Evolutionary conservation across 2,797 vertebrate species (phyloP).

Genomic region (Mormyrops boulengeri): DNA sequence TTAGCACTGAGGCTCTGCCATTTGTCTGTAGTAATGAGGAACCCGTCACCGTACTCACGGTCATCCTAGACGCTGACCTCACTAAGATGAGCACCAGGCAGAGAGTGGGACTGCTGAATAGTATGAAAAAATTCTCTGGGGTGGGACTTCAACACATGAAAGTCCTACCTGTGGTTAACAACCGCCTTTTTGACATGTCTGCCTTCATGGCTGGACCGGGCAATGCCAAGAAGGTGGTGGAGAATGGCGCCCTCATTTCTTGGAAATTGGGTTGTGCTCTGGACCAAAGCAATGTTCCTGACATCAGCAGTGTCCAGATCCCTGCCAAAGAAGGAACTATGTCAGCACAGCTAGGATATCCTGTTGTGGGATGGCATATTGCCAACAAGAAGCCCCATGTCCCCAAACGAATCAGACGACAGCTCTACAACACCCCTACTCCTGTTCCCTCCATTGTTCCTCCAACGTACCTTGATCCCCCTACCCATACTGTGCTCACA

Average conservation of each 20-base stretch:
- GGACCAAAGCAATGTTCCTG: slow-evolving; percentile 80
- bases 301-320: slow-evolving; percentile 79
- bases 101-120: slow-evolving; percentile 70
- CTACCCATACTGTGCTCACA: slow-evolving; percentile 81
- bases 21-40: slow-evolving; percentile 78
- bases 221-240: slow-evolving; percentile 92
- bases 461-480: slow-evolving; percentile 82
- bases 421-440: slow-evolving; percentile 86
- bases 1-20: slow-evolving; percentile 51
- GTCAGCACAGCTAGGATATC: slow-evolving; percentile 84
- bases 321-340: slow-evolving; percentile 86
- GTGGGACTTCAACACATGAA: slow-evolving; percentile 83
- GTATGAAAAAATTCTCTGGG: slow-evolving; percentile 80
- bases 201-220: slow-evolving; percentile 95
- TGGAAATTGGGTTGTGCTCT: slow-evolving; percentile 90
- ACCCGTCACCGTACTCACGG: slow-evolving; percentile 81
- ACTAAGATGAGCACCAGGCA: slow-evolving; percentile 89
- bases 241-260: slow-evolving; percentile 85
- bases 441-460: slow-evolving; percentile 74
- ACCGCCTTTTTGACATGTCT: slow-evolving; percentile 91
- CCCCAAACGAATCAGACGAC: slow-evolving; percentile 78
- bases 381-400: slow-evolving; percentile 88
- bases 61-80: slow-evolving; percentile 89
- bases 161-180: slow-evolving; percentile 88
- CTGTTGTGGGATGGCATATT: slow-evolving; percentile 93